These are phyloP conservation scores for Macaria liturata DNA, from an alignment of 2,888 invertebrate genomes.

Conservation along the genomic window DNA sequence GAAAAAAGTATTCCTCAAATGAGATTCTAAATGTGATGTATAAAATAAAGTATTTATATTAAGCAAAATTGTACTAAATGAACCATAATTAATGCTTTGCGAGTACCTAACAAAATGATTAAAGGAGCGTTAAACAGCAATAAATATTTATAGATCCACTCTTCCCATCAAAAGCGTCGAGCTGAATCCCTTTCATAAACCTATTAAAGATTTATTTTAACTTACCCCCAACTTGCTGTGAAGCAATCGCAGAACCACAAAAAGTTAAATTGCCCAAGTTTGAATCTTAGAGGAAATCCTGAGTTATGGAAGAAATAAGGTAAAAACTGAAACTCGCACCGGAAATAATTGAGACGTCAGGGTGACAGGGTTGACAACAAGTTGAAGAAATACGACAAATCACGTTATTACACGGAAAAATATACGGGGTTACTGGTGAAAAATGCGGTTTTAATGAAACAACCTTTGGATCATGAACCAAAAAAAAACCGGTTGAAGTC, in stretches of 20 bases:
- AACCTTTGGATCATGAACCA: no score
- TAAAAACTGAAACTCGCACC: conserved; percentile 48
- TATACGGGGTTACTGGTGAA: no score
- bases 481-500: no score
- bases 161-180: conserved; percentile 30
- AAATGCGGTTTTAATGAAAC: no score
- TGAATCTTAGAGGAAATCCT: conserved; percentile 51
- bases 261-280: conserved; percentile 76
- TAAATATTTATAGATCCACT: conserved; percentile 28
- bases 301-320: conserved; percentile 45
- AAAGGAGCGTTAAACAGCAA: conserved; percentile 17
- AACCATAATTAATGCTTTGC: no score
- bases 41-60: no score
- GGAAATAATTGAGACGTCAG: conserved; percentile 8
- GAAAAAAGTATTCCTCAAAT: no score
- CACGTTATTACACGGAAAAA: background rate
- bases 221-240: conserved; percentile 43
- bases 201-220: conserved; percentile 48
- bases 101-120: background rate
- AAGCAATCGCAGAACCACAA: conserved; percentile 59
- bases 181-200: conserved; percentile 40
- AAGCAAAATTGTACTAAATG: no score
- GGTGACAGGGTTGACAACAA: background rate
- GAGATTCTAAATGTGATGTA: no score
- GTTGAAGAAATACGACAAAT: no score